A percentile compares a stretch with the other conserved stretches of the same genome.
phyloP scores from a whole-genome alignment of 2,888 invertebrate species.

The Nemurella pictetii region DNA sequence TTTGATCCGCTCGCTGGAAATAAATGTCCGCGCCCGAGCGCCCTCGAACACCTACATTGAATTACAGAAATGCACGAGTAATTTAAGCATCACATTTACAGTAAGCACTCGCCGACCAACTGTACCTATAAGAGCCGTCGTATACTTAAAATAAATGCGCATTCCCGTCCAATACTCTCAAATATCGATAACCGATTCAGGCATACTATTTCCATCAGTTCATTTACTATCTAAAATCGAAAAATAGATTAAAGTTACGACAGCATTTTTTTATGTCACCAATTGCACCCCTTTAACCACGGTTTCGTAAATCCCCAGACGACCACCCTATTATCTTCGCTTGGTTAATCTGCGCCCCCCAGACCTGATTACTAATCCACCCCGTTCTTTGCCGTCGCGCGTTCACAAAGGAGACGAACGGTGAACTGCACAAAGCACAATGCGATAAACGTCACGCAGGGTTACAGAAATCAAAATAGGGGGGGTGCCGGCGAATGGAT shows the following conservation, averaged over 20 bases:
- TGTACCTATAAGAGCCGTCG: background rate
- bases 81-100: background rate
- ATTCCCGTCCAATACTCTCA: background rate
- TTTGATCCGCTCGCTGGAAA: too few relatives aligned
- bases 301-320: conserved; percentile 2
- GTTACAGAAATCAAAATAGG: conserved; percentile 5
- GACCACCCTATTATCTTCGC: conserved; percentile 26
- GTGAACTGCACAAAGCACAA: conserved; percentile 19
- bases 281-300: conserved; percentile 19
- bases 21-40: background rate
- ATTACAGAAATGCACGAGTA: background rate
- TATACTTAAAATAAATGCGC: background rate
- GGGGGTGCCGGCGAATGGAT: background rate
- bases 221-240: conserved; percentile 3
- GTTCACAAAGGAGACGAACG: conserved; percentile 7
- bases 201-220: conserved; percentile 25
- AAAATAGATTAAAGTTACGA: conserved; percentile 16
- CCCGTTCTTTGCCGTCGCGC: conserved; percentile 15
- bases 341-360: conserved; percentile 22
- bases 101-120: too few relatives aligned
- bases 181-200: conserved; percentile 17
- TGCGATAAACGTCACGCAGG: conserved; percentile 20
- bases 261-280: conserved; percentile 16
- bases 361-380: conserved; percentile 25
- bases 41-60: background rate